Base-by-base conservation (phyloP, 2,797 vertebrate genomes). In the Phrynocephalus vlangalii region DNA sequence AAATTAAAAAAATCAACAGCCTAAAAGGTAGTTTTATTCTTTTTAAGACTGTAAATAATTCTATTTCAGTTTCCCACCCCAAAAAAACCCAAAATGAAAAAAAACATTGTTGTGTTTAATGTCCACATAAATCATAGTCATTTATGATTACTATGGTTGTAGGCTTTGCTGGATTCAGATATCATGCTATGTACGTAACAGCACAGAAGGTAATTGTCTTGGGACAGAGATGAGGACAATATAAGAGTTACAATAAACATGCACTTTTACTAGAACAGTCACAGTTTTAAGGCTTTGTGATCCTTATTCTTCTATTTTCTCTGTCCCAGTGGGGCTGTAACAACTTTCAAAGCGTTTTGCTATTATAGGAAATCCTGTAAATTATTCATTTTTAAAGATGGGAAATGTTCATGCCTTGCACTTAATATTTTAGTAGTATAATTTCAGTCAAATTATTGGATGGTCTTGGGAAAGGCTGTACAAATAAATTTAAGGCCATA, bases 131-230 rank as follows among this genome's bases (percentile, higher is more conserved):
- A 44, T 44, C 38, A 44, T 44, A 44, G 38, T 44, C 5, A 75
- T 44, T 50, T 60, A 48, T 20, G 8, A 4, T 16, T 24, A 22
- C 7, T 85, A 9, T 3, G 18, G n/a, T 70, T 70, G n/a, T n/a
- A 26, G n/a, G 1, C n/a, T 48, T 78, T 15, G 6, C 9, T 79
- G 11, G 6, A 26, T 15, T 83, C 70, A 63, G 56, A 6, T 24
- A 26, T 30, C 68, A 13, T 72, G 30, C 77, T 83, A 44, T 44
- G 38, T 44, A 16, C 44, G 76, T 30, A 77, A 44, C 83, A 85
- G 82, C 78, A 82, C 10, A 81, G 83, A 88, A 82, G 71, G 86
- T 87, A 76, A 52, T 11, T 87, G 18, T 33, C n/a, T 11, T 71
- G 30, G 16, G 7, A 16, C n/a, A 79, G 38, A 44, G 22, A 3